Evolutionary conservation across 2,113 vertebrate species (phyloP).

Genomic region (Tragelaphus imberbis): DNA sequence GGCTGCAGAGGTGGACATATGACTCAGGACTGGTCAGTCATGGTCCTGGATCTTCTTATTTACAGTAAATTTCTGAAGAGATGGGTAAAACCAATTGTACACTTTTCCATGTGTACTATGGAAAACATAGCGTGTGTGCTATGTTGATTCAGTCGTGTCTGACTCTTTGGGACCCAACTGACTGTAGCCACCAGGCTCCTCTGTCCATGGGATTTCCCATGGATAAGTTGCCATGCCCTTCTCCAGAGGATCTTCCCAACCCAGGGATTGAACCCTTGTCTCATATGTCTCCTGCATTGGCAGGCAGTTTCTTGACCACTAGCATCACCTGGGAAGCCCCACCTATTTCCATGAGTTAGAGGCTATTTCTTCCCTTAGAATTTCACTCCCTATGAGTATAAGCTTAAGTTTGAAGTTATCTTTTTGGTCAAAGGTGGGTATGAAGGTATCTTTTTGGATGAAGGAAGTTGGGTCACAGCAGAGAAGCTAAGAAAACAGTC

Average conservation of each 20-base stretch:
- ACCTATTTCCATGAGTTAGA: background rate
- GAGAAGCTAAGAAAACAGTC: background rate
- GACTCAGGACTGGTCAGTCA: background rate
- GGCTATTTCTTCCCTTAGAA: background rate
- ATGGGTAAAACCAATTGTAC: background rate
- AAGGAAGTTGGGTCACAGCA: background rate
- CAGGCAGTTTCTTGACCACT: background rate
- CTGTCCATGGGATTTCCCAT: background rate
- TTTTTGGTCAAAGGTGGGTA: background rate
- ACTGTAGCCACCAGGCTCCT: background rate
- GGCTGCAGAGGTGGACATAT: background rate
- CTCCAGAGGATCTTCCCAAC: background rate
- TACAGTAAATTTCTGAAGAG: background rate
- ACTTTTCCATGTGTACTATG: background rate
- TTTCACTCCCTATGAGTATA: background rate
- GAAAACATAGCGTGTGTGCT: fast-evolving
- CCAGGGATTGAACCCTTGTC: background rate
- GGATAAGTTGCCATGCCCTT: background rate
- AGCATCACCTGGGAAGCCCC: background rate
- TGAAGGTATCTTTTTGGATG: background rate
- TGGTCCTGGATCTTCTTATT: background rate
- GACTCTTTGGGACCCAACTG: background rate
- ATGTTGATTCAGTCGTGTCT: background rate
- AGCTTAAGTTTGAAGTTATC: background rate
- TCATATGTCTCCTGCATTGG: background rate